Evolutionary conservation across 2,888 invertebrate genomes (phyloP), one percentile per base, ranked within the genome.

Genomic region (Sturmia bella): DNA sequence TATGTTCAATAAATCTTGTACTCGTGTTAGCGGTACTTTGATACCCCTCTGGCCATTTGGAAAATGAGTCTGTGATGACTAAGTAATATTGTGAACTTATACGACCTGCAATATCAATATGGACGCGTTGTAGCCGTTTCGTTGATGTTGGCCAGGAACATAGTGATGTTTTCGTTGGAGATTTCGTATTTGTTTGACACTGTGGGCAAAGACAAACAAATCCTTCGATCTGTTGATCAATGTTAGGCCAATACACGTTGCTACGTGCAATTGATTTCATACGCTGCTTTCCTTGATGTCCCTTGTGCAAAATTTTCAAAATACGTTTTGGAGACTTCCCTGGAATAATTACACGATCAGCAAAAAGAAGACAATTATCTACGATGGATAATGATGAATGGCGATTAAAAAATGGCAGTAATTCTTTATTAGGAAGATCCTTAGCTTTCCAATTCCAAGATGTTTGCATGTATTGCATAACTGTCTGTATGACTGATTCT

Each of bases 181-280:
- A 61, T 15, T 68, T 76, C n/a, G 37, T 43, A 12, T 50, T 54
- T 1, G 1, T 1, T 45, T 76, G 61, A 50, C 76, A 76, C 11
- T 69, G 50, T 19, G 27, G 50, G 11, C 69, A 76, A n/a, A 15
- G 19, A 3, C 57, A 32, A 15, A 52, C 17, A 27, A 21, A 76
- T 5, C 86, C 87, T 86, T 87, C 82, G 82, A 88, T 61, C 86
- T 86, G 74, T 48, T 72, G 56, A 68, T 68, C 70, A 85, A 84
- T 48, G 59, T 73, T 50, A 50, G 39, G 13, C 68, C 68, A 68
- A 17, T 70, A 77, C 2, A 56, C 54, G 43, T 56, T 54, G 13
- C 63, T 61, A 7, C 75, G 41, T 3, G 75, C 68, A 2, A 68
- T 76, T 1, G 76, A 15, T 37, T 72, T 64, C 50, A 59, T 61